phyloP scores from a whole-genome alignment of 2,113 vertebrate genomes.

The Gulo gulo region DNA sequence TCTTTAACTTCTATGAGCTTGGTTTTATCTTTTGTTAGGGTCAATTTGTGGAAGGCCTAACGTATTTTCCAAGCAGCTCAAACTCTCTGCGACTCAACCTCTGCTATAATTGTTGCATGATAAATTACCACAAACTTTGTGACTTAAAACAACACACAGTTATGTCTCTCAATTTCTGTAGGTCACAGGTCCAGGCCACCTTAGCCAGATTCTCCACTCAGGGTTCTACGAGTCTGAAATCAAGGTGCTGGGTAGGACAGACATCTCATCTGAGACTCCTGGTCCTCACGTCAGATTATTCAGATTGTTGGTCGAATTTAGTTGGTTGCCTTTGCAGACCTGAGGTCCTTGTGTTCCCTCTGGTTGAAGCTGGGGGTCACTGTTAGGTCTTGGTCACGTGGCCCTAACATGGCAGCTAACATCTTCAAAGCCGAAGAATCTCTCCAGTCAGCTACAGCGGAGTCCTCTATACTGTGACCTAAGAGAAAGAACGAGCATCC shows the following conservation, averaged over 20 bases:
- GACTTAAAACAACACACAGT: background rate
- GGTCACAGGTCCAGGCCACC: background rate
- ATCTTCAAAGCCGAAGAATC: background rate
- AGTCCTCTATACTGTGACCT: rapidly evolving
- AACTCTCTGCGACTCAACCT: background rate
- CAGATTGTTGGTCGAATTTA: background rate
- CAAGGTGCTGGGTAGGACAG: background rate
- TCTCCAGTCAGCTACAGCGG: background rate
- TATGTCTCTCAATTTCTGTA: background rate
- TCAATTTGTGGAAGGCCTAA: background rate
- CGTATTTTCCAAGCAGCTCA: background rate
- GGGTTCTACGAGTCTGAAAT: background rate
- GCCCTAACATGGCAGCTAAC: background rate
- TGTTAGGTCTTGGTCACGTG: rapidly evolving
- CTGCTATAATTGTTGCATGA: background rate
- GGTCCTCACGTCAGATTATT: background rate
- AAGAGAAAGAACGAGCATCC: background rate
- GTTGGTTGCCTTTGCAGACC: background rate
- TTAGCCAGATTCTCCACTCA: too few species aligned
- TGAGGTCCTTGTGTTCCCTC: background rate
- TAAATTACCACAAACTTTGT: background rate
- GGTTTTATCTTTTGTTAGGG: background rate
- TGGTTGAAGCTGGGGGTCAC: background rate
- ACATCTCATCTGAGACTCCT: background rate
- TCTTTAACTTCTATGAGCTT: background rate